Base-by-base conservation (phyloP, 2,888 invertebrate species). In the Hypercompe scribonia region DNA sequence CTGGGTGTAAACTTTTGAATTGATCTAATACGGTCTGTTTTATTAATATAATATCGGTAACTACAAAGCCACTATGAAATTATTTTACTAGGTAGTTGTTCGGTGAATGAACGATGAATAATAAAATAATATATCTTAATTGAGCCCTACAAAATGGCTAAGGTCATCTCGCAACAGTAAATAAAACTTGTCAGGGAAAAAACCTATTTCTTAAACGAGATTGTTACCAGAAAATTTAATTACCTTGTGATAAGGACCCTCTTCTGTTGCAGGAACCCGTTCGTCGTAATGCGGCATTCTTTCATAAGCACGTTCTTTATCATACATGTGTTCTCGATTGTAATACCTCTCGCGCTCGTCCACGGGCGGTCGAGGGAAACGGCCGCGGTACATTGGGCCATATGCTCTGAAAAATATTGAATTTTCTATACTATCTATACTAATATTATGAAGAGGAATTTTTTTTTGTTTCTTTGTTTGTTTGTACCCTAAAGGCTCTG, bases 271-370 rank as follows among this genome's bases (percentile, higher is more conserved):
- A 0, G 89, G 85, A 28, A 86, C 87, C 0, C 93, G 90, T 54
- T 95, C 95, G 61, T 95, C 94, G 76, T 91, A 94, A 75, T 89
- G 93, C 28, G 93, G 93, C 75, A 92, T 87, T 0, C 94, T 90
- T 64, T 94, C 94, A 83, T 89, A 94, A 13, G 75, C 75, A 0
- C 94, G 90, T 78, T 94, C 95, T 24, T 92, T 90, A 65, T 94
- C 94, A 85, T 88, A 93, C 64, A 79, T 79, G 18, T 92, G 92
- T 79, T 94, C 93, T 68, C 92, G 92, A 50, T 93, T 93, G 85
- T 89, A 94, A 81, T 86, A 92, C 0, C 93, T 90, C 82, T 94
- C 94, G 76, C 94, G 93, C 73, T 94, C 95, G 73, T 93, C 94
- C 28, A 71, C 78, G 21, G 76, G 89, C 50, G 81, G 81, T 15